Evolutionary conservation across 2,797 vertebrate species (phyloP), one percentile per base, ranked within the genome.

Genomic region (Kryptolebias ocellatus): DNA sequence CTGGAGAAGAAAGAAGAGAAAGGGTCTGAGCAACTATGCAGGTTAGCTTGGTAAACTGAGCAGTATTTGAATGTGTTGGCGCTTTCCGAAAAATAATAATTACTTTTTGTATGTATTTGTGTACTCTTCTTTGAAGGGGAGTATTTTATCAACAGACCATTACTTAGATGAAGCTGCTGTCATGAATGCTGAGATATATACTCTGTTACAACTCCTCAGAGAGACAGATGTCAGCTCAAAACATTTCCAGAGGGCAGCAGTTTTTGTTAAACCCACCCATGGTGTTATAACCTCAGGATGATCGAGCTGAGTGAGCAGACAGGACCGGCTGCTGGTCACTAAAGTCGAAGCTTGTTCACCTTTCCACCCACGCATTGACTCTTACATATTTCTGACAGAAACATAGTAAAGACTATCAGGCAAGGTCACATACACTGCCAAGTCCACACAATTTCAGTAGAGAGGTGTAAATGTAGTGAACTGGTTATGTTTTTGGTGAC

Each of bases 1-100:
- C 86, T 99, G 98, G 98, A 89, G 98, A 84, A 96, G 98, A 84
- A 99, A 99, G 97, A 99, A 99, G 95, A 97, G 98, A 88, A 99
- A 99, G 95, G 97, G 98, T 14, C 96, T 99, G 80, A 99, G 98
- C 92, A 99, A 99, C 93, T 99, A 99, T 2, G 98, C 98, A 89
- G 98, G 98, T 99, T 91, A 95, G 95, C 50, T 16, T 4, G 44
- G 27, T 1, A 42, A 9, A 53, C 46, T 17, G 17, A 45, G 46
- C 31, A 20, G 17, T 5, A 16, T n/a, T 20, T 50, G n/a, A 28
- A 18, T 59, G 58, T 18, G 68, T 34, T 53, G 27, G 11, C 59
- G 34, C 28, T 47, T 63, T 17, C 51, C 20, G 27, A 68, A 77
- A 65, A 57, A 47, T 1, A 12, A 17, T 27, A 9, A 20, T 10